Conservation (phyloP, 2,797 vertebrate genomes). For the Lagorchestes hirsutus region DNA sequence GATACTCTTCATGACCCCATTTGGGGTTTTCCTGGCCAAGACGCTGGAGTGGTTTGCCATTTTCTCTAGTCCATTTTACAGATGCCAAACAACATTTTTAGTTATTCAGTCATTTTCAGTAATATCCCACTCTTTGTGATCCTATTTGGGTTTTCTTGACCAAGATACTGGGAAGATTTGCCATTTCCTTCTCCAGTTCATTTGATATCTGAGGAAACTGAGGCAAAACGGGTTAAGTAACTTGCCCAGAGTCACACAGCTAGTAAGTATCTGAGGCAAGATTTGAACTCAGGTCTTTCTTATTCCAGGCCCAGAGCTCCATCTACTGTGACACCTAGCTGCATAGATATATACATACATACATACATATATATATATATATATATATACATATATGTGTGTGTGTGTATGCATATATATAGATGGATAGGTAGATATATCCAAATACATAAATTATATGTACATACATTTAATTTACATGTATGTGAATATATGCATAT, state of each 20-base stretch:
- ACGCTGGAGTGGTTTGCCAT: too few species aligned
- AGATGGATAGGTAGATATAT: not conserved
- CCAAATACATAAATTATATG: not conserved
- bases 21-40: too few species aligned
- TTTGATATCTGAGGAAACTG: not conserved
- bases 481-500: too few species aligned
- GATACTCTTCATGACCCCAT: too few species aligned
- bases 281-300: not conserved
- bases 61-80: too few species aligned
- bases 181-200: not conserved
- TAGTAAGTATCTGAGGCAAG: not conserved
- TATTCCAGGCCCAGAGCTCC: not conserved
- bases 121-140: not conserved
- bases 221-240: not conserved
- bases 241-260: not conserved
- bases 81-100: too few species aligned
- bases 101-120: too few species aligned
- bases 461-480: too few species aligned
- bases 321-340: not conserved
- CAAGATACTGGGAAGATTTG: not conserved
- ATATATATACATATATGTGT: not conserved
- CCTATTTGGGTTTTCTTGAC: not conserved
- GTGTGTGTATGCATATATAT: not conserved
- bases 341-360: not conserved
- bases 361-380: too few species aligned